Evolutionary conservation across 1,140 invertebrate species (phyloP), one percentile per base, ranked within the genome.

Genomic region (Danaus melanippus): DNA sequence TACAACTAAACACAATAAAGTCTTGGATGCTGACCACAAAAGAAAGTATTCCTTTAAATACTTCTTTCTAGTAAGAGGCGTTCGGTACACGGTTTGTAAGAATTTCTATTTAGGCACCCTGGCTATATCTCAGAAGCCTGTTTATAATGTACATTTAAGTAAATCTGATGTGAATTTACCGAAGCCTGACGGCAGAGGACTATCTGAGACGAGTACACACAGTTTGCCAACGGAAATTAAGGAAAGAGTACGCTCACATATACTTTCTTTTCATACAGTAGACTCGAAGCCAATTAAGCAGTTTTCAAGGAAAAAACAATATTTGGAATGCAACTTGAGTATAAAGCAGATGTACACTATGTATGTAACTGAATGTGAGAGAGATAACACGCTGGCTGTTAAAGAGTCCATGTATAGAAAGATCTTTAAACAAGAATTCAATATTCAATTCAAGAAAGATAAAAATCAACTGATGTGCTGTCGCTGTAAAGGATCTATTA

Each of bases 341-440:
- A 79, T 87, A 56, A 86, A 79, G 71, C 80, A 87, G 46, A 87
- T 88, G 80, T 87, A 84, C 57, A 74, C 74, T 32, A 74, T 88
- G 70, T 88, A 88, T 72, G 69, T 68, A 47, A 75, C 53, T 53
- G 69, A 86, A 15, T 87, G 78, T 60, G 65, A 53, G 47, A 80
- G 73, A 50, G 72, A 85, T 48, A 75, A 74, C 62, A 43, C 73
- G 9, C 53, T 63, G 15, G 64, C 68, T 56, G 86, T 88, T 0
- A 88, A 87, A 67, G 81, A 87, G 52, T 85, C 83, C 4, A 86
- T 87, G 79, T 88, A 88, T 52, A 80, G 84, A 57, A 86, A 86
- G 58, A 85, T 87, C 55, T 86, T 88, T 61, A 84, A 79, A 54
- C 70, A 75, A 54, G 84, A 88, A 65, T 88, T 84, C 62, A 88